Base-by-base conservation (phyloP, 2,113 vertebrate species). In the Pseudois nayaur region DNA sequence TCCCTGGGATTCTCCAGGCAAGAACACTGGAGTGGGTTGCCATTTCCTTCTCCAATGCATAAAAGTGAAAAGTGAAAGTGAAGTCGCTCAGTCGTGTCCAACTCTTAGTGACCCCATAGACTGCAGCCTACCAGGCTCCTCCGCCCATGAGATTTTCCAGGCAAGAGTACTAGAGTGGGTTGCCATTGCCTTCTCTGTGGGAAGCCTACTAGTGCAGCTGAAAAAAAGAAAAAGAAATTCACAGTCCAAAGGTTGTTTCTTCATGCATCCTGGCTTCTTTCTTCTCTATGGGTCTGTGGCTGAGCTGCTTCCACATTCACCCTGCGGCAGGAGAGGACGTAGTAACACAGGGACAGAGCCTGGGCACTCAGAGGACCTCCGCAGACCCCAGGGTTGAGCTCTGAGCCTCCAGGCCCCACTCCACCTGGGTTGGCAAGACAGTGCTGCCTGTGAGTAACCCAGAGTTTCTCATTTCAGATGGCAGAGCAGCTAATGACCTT, bases 401-500 rank as follows among this genome's bases (percentile, higher is more conserved):
- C 79, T n/a, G 33, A 54, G 50, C 33, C 50, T 54, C 79, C 33
- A 11, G 50, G 19, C 19, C 33, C 31, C 8, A 45, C 27, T 33
- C 55, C 6, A 6, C 79, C 8, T 1, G 6, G 11, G 9, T 40
- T 25, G 62, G 52, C 54, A 48, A 19, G 74, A 19, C 52, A 16
- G 57, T 19, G 59, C 88, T 2, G 0, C 21, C 50, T 5, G 0
- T 0, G 4, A 15, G 6, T 6, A 0, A 71, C 89, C 40, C n/a
- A 3, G 0, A 2, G 93, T 94, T 83, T 98, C 85, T 95, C 94
- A 4, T 99, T 98, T 48, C 99, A 99, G 99, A 99, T 99, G 99
- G 99, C 99, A 0, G 99, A 99, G 98, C 99, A 99, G 99, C 99
- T 99, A 95, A 99, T 99, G 99, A 99, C 99, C 98, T 97, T 99